Evolutionary conservation across 2,888 invertebrate genomes (phyloP).

Genomic region (Heteromurus nitidus): DNA sequence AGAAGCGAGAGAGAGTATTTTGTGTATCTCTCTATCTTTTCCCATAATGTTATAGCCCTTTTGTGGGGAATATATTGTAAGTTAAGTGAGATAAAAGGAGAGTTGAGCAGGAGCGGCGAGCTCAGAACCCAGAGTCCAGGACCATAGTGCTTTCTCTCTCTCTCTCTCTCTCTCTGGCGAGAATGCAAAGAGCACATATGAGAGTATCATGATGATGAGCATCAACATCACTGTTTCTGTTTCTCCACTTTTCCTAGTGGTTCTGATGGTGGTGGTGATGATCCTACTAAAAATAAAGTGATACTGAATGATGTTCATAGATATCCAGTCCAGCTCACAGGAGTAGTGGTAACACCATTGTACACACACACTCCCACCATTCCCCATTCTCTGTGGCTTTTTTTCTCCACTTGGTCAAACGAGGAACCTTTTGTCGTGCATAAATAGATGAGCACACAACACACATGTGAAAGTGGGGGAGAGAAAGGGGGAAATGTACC

Average conservation of each 20-base stretch:
- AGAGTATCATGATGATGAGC: constrained; percentile 25
- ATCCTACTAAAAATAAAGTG: constrained; percentile 1
- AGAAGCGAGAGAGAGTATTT: too few species aligned
- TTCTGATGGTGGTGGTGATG: not conserved
- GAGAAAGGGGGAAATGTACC: too few species aligned
- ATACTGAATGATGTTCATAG: constrained; percentile 9
- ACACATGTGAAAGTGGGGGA: too few species aligned
- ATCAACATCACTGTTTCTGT: too few species aligned
- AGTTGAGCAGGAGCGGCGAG: too few species aligned
- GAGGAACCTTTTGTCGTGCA: too few species aligned
- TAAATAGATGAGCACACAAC: too few species aligned
- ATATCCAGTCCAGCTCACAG: not conserved
- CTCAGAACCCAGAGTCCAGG: too few species aligned
- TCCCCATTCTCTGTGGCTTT: not conserved
- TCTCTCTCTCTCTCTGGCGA: constrained; percentile 22
- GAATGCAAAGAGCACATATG: constrained; percentile 45
- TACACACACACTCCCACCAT: not conserved
- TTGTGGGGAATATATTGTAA: constrained; percentile 30
- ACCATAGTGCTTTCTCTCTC: too few species aligned
- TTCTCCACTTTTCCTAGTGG: constrained; percentile 13
- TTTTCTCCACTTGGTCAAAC: constrained; percentile 30
- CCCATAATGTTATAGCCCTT: constrained; percentile 42
- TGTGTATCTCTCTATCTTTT: constrained; percentile 27
- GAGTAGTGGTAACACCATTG: not conserved
- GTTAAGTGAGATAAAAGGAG: constrained; percentile 44